Conservation (phyloP, 2,113 vertebrate species). For the Lynx canadensis region DNA sequence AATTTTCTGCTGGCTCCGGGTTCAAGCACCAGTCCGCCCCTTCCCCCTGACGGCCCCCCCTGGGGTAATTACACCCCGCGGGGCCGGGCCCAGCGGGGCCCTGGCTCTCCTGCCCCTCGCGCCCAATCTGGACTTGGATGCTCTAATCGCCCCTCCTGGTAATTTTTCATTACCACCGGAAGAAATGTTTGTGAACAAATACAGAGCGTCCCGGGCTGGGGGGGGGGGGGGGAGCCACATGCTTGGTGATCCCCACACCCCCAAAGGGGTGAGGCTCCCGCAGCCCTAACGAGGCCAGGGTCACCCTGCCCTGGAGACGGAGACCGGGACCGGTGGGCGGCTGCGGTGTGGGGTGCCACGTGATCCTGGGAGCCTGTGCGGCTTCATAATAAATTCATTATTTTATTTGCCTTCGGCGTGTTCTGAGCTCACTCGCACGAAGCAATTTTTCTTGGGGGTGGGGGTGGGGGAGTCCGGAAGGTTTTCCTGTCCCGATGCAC, state of each 20-base stretch:
- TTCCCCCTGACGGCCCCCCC: conserved; percentile 61
- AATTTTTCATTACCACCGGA: conserved; percentile 71
- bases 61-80: conserved; percentile 80
- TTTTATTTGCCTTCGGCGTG: conserved; percentile 10
- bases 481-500: background rate
- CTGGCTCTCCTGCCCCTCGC: conserved; percentile 45
- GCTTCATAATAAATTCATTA: conserved; percentile 78
- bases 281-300: background rate
- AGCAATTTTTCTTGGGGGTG: background rate
- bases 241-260: accelerated
- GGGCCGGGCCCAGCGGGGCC: conserved; percentile 68
- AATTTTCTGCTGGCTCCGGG: conserved; percentile 80
- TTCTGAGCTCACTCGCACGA: background rate
- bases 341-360: background rate
- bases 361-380: background rate
- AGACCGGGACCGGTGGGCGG: accelerated
- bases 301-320: background rate
- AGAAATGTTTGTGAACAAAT: conserved; percentile 78
- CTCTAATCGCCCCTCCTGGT: conserved; percentile 73
- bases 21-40: conserved; percentile 80
- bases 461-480: background rate
- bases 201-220: background rate
- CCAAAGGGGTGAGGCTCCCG: background rate
- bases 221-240: accelerated
- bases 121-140: conserved; percentile 50